These are phyloP conservation scores for Axis porcinus DNA, from an alignment of 2,113 vertebrate species.

Conservation along the genomic window DNA sequence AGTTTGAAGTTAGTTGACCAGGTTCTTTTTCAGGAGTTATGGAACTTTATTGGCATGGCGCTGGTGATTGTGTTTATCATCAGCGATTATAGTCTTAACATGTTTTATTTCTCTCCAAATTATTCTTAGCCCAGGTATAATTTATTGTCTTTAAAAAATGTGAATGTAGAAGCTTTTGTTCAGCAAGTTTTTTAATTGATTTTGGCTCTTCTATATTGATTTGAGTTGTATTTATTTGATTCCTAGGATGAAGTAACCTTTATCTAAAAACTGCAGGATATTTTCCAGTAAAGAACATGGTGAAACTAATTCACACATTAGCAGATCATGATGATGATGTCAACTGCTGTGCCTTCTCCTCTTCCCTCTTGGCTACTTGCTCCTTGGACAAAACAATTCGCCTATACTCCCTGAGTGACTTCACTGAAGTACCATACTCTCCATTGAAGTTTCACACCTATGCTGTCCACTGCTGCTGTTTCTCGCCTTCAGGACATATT, in stretches of 20 bases:
- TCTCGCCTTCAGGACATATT: constrained; percentile 87
- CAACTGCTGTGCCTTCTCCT: constrained; percentile 91
- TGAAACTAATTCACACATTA: constrained; percentile 88
- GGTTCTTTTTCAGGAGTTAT: neutral
- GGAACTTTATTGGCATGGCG: neutral
- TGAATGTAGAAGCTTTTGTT: neutral
- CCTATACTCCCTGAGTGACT: constrained; percentile 84
- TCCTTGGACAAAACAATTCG: constrained; percentile 93
- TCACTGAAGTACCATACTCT: constrained; percentile 88
- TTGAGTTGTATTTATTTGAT: neutral
- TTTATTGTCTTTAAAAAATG: neutral
- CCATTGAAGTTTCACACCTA: constrained; percentile 91
- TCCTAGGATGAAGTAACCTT: neutral
- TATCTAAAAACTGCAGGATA: constrained; percentile 70
- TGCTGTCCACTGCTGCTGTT: constrained; percentile 94
- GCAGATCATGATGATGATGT: constrained; percentile 91
- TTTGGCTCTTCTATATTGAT: neutral
- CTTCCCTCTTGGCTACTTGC: constrained; percentile 89
- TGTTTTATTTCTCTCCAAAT: neutral
- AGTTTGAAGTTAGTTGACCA: constrained; percentile 4
- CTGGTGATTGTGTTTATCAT: neutral
- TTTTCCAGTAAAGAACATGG: constrained; percentile 81
- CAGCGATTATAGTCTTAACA: neutral
- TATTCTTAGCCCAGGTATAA: neutral
- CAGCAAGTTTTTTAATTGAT: neutral